A percentile compares a stretch with the other conserved stretches of the same genome.
These are phyloP conservation scores for Cololabis saira DNA, from an alignment of 2,113 vertebrate species.

Conservation along the genomic window DNA sequence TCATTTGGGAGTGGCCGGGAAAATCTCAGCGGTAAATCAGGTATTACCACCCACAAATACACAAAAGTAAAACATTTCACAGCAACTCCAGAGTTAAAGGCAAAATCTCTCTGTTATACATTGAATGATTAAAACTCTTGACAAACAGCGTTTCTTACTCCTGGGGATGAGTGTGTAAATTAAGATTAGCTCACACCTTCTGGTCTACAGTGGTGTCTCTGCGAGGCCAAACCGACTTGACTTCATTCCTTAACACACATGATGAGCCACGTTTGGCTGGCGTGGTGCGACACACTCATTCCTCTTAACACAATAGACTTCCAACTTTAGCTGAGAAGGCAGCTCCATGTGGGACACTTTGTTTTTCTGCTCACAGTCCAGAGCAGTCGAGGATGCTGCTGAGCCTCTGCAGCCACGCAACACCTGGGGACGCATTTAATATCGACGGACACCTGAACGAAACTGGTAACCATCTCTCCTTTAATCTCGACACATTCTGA, in stretches of 20 bases:
- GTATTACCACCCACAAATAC: neutral
- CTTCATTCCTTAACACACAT: slow-evolving; percentile 74
- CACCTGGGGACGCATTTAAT: slow-evolving; percentile 16
- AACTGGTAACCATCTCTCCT: slow-evolving; percentile 50
- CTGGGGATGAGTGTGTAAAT: neutral
- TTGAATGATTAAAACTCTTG: too few relatives aligned
- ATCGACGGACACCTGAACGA: slow-evolving; percentile 8
- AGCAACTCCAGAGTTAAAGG: too few relatives aligned
- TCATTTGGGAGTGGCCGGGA: slow-evolving; percentile 29
- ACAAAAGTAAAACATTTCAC: neutral
- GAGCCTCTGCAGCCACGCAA: slow-evolving; percentile 2
- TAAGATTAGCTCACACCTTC: slow-evolving; percentile 4
- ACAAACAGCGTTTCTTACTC: too few relatives aligned
- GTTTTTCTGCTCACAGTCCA: slow-evolving; percentile 3
- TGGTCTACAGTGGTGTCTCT: slow-evolving; percentile 29
- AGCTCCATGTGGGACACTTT: slow-evolving; percentile 18
- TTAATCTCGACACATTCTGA: neutral
- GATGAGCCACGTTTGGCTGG: neutral
- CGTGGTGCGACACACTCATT: slow-evolving; percentile 34
- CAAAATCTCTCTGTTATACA: too few relatives aligned
- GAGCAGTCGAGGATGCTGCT: slow-evolving; percentile 47
- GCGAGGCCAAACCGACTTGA: slow-evolving; percentile 56
- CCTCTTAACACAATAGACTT: slow-evolving; percentile 3
- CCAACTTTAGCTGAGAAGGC: slow-evolving; percentile 25
- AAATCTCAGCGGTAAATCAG: neutral